Base-by-base conservation (phyloP, 2,888 invertebrate species). In the Drosophila hamatofila region DNA sequence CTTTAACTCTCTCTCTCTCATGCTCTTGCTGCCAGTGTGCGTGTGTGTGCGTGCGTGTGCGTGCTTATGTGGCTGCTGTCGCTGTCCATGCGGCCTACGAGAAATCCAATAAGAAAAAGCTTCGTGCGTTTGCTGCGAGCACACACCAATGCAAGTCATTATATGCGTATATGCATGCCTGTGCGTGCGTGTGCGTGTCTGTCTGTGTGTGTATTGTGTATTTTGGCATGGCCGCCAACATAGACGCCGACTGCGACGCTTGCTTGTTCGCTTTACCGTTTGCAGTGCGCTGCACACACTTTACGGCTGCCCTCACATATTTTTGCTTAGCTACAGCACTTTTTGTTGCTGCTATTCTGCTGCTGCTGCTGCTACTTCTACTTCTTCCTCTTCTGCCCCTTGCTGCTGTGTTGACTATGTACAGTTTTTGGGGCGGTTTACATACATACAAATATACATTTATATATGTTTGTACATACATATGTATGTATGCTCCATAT, bases 101-200 rank as follows among this genome's bases (percentile, higher is more conserved):
- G 80, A 78, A 84, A 84, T 80, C 80, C 84, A 84, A 87, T 80
- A 79, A 79, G 87, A 68, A 83, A 83, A 72, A 87, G 83, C 74
- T 84, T 81, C 63, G 75, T 76, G 78, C 76, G 65, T 78, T 76
- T 67, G 56, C 70, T 70, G 67, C 73, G n/a, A n/a, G 87, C 84
- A 52, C 88, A 86, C 86, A 86, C 86, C 82, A 86, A 82, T 86
- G 86, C 86, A 86, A 72, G 72, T 78, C 83, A 83, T 83, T 88
- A 86, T 80, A 75, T 87, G 87, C 84, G 81, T 80, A 72, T 80
- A 76, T 74, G 80, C 81, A 71, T 61, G 77, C 64, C 61, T 71
- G 65, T 65, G 60, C 44, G 66, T 67, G 55, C 58, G 37, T 35
- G 16, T 16, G 35, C 3, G 35, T 35, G 35, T 14, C 6, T 35